These are phyloP conservation scores for Strix occidentalis DNA, from an alignment of 2,797 vertebrate genomes.

Conservation along the genomic window DNA sequence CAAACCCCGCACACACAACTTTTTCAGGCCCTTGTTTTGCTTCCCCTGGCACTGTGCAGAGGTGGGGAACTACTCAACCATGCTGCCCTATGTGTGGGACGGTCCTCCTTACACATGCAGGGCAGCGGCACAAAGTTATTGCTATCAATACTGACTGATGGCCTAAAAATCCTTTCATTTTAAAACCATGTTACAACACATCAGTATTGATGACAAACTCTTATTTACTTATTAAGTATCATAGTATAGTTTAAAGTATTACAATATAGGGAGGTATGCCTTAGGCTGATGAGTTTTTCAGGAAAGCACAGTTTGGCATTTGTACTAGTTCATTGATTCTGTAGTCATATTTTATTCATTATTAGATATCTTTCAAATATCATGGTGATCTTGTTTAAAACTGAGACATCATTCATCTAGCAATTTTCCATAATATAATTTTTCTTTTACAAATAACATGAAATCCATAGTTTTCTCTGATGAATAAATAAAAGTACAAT, in stretches of 20 bases:
- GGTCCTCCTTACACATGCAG: neutral
- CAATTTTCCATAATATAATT: neutral
- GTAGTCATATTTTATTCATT: neutral
- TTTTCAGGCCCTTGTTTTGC: neutral
- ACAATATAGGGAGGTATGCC: neutral
- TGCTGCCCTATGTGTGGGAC: neutral
- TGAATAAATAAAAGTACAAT: neutral
- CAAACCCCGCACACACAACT: neutral
- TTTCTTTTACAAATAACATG: neutral
- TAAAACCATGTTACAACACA: neutral
- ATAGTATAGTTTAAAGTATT: neutral
- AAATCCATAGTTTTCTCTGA: neutral
- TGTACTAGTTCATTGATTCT: neutral
- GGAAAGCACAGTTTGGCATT: neutral
- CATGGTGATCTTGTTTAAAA: neutral
- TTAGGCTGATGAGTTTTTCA: neutral
- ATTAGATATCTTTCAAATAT: neutral
- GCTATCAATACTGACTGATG: too few species aligned
- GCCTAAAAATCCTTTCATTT: neutral
- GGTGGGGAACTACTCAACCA: rapidly evolving
- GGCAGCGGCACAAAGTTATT: neutral
- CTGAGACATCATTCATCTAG: neutral
- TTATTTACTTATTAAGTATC: neutral
- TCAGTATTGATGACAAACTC: neutral
- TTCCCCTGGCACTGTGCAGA: neutral